Base-by-base conservation (phyloP, 2,113 vertebrate species). In the Euleptes europaea region DNA sequence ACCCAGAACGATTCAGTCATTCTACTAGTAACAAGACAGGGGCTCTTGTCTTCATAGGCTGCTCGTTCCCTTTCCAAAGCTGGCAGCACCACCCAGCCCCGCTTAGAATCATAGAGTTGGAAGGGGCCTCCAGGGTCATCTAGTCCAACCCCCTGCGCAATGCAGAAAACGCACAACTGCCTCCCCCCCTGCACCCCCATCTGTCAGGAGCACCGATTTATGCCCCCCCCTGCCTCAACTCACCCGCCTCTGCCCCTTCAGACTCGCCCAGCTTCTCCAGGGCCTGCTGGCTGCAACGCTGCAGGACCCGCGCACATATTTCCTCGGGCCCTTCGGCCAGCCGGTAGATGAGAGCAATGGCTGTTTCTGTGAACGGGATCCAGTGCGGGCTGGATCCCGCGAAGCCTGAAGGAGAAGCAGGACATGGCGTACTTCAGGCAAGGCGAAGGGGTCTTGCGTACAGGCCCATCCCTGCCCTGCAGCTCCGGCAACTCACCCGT, bases 311-410 rank as follows among this genome's bases (percentile, higher is more conserved):
- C 84, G 97, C 97, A 83, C 98, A 98, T 90, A 99, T 96, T 93
- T 97, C 95, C 79, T 99, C 98, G 1, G 98, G 95, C 9, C 97
- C 97, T 93, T 99, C 99, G 7, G 98, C 97, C 88, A 99, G 94
- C 54, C 97, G 97, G 95, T 98, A 99, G 88, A 98, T 95, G 70
- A 99, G 97, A 6, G 80, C 93, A 75, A 99, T 86, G 0, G 98
- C 98, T 73, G 95, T 94, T 78, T 99, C 98, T 96, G 98, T 98
- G 92, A 99, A 99, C 47, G 98, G 97, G 90, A 99, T 96, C 99
- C 99, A 99, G 88, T 98, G 91, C 13, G 95, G 88, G 80, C 97
- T 96, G 23, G 97, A 95, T 90, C 91, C 90, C 65, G 73, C 40
- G 81, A 97, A 96, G 74, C 97, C 96, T 97, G 54, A 0, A 9